Evolutionary conservation across 1,140 invertebrate genomes (phyloP).

Genomic region (Paramacrobiotus metropolitanus): DNA sequence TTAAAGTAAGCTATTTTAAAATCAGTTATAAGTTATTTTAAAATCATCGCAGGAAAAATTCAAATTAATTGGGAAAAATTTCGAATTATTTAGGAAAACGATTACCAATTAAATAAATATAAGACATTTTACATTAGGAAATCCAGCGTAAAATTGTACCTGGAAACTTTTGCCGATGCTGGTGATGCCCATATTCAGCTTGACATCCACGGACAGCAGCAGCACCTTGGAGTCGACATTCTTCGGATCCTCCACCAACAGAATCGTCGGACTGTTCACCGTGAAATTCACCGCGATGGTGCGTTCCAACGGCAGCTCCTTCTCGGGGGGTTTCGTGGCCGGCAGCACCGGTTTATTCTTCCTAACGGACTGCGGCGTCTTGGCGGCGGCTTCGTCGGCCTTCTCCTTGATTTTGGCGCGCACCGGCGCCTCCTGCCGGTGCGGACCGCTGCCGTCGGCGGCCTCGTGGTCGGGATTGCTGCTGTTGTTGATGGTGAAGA

Average conservation of each 20-base stretch:
- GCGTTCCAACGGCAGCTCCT: constrained; percentile 8
- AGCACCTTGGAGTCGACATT: constrained; percentile 19
- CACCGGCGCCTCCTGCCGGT: no score
- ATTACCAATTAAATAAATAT: no score
- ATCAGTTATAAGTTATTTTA: not conserved
- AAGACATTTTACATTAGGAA: no score
- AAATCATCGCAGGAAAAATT: no score
- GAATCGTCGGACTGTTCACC: constrained; percentile 21
- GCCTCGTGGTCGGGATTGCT: not conserved
- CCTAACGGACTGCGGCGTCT: no score
- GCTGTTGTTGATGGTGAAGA: not conserved
- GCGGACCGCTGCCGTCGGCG: no score
- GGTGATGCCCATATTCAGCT: not conserved
- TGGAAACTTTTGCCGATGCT: not conserved
- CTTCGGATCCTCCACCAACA: constrained; percentile 21
- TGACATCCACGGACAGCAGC: constrained; percentile 12
- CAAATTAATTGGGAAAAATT: no score
- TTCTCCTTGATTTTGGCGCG: no score
- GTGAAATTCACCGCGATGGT: constrained; percentile 16
- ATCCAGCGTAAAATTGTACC: no score
- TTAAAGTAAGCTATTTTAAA: not conserved
- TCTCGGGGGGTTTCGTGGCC: not conserved
- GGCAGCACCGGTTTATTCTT: not conserved
- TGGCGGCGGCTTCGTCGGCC: no score
- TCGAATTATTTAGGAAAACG: no score